phyloP scores from a whole-genome alignment of 2,888 invertebrate genomes.

The Euplexia lucipara region DNA sequence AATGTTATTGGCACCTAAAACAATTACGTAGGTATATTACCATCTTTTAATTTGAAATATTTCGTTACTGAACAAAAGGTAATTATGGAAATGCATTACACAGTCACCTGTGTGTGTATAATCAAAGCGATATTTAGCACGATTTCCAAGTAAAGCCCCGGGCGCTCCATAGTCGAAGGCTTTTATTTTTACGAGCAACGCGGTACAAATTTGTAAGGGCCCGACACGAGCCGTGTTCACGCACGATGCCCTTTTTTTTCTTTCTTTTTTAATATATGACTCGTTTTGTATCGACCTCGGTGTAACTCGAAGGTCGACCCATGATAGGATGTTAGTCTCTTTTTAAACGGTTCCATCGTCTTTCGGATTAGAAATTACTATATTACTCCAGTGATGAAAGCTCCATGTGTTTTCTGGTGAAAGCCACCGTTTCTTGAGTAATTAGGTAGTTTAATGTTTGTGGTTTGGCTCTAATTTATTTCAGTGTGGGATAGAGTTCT shows the following conservation, averaged over 20 bases:
- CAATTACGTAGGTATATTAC: not conserved
- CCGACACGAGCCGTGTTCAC: constrained; percentile 75
- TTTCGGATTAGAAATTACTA: constrained; percentile 58
- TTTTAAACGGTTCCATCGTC: constrained; percentile 41
- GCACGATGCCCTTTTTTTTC: constrained; percentile 69
- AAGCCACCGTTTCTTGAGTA: constrained; percentile 18
- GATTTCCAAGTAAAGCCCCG: constrained; percentile 47
- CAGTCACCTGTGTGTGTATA: constrained; percentile 30
- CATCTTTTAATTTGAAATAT: not conserved
- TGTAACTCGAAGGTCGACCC: constrained; percentile 70
- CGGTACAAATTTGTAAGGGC: constrained; percentile 83
- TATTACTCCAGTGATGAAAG: constrained; percentile 58
- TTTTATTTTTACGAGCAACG: constrained; percentile 74
- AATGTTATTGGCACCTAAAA: not conserved
- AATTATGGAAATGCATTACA: not conserved
- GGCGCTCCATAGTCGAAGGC: constrained; percentile 42
- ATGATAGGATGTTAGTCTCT: constrained; percentile 62
- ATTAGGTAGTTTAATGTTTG: constrained; percentile 5
- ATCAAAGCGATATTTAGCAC: constrained; percentile 50
- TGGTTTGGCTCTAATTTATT: constrained; percentile 8
- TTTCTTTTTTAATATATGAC: constrained; percentile 70
- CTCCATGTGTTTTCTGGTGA: constrained; percentile 34
- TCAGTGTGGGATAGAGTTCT: not conserved
- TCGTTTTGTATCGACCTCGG: constrained; percentile 77
- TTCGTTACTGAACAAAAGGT: not conserved